Evolutionary conservation across 1,140 invertebrate genomes (phyloP).

Genomic region (Saccostrea echinata): DNA sequence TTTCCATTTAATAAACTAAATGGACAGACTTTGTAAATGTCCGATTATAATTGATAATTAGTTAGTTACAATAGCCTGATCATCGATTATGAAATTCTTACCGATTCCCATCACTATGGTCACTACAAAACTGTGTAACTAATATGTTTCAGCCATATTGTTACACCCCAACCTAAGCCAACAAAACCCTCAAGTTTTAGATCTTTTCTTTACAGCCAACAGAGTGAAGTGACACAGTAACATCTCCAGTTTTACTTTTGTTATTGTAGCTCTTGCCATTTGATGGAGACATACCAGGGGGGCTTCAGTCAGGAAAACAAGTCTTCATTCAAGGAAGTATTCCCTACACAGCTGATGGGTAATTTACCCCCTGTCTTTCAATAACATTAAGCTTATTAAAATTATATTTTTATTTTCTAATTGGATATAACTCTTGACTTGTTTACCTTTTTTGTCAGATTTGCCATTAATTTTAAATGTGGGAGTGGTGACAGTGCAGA

Average conservation of each 20-base stretch:
- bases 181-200: no score
- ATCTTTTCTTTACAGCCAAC: no score
- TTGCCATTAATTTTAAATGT: constrained; percentile 86
- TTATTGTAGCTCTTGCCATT: constrained; percentile 24
- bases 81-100: no score
- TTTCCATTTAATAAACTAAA: no score
- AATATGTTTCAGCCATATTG: no score
- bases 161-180: no score
- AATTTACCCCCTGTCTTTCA: neutral
- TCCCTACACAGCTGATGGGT: constrained; percentile 7
- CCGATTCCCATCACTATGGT: no score
- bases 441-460: constrained; percentile 75
- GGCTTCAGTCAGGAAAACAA: constrained; percentile 38
- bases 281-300: constrained; percentile 16
- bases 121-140: no score
- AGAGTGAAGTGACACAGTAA: no score
- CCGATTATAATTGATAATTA: no score
- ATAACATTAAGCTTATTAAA: neutral
- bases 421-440: neutral
- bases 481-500: constrained; percentile 85
- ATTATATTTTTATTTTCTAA: neutral
- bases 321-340: constrained; percentile 25
- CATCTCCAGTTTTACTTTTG: neutral
- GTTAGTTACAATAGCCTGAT: no score
- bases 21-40: no score